These are phyloP conservation scores for Chrysocyon brachyurus DNA, from an alignment of 2,797 vertebrate genomes.

Conservation along the genomic window DNA sequence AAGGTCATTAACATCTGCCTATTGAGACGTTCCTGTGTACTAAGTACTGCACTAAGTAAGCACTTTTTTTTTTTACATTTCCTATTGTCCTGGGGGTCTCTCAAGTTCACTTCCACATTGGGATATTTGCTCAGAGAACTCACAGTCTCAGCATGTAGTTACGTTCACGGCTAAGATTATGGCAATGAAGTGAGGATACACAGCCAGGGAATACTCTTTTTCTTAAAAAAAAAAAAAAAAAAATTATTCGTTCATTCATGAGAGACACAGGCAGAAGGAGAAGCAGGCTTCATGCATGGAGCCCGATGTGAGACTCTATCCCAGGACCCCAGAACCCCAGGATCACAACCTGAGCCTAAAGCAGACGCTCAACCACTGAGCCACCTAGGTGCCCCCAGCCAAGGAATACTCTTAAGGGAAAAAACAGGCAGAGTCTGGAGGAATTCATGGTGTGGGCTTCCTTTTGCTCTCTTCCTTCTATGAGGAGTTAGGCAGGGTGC, in stretches of 20 bases:
- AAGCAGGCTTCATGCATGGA: too few species aligned
- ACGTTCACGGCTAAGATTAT: neutral
- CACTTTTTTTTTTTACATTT: neutral
- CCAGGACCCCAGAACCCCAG: too few species aligned
- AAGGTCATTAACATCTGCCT: neutral
- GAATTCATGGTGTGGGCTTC: neutral
- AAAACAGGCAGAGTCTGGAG: neutral
- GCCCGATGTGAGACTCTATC: too few species aligned
- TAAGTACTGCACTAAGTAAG: neutral
- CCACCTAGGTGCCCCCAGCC: too few species aligned
- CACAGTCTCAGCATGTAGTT: neutral
- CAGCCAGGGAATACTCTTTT: neutral
- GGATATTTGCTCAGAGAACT: neutral
- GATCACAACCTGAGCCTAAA: too few species aligned
- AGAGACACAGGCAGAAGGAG: too few species aligned
- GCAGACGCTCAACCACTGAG: too few species aligned
- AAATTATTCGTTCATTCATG: too few species aligned
- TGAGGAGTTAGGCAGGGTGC: too few species aligned
- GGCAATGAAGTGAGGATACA: neutral
- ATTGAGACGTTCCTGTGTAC: neutral
- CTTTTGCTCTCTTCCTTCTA: neutral
- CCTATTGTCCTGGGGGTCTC: neutral
- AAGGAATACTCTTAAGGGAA: neutral
- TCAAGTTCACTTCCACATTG: neutral
- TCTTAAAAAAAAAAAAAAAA: too few species aligned